Conservation (phyloP, 2,888 invertebrate species). For the Congeria kusceri region DNA sequence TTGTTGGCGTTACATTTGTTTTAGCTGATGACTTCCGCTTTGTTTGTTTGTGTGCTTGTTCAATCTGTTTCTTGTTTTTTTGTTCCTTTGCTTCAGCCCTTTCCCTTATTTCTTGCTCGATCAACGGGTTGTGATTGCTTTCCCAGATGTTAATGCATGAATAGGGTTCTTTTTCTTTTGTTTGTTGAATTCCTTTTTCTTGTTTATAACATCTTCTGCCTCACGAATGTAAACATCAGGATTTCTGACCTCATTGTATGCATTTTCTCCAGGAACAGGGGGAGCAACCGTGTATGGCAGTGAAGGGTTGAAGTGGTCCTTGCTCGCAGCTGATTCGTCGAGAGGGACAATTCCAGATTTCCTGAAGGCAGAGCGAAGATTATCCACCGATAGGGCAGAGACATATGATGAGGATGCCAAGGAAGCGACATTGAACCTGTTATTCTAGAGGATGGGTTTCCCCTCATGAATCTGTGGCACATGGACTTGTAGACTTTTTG, state of each 20-base stretch:
- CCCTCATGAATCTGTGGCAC: slow-evolving; percentile 32
- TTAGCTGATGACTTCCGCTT: too few species aligned
- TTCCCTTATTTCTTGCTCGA: too few species aligned
- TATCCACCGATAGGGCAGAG: slow-evolving; percentile 13
- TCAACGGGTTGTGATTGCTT: not conserved
- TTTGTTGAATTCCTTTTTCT: slow-evolving; percentile 12
- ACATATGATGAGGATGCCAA: slow-evolving; percentile 26
- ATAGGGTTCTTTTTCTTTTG: not conserved
- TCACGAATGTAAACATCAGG: not conserved
- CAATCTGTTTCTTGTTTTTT: too few species aligned
- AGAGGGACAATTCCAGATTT: slow-evolving; percentile 37
- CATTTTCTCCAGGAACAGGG: too few species aligned
- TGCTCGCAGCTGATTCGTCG: slow-evolving; percentile 3
- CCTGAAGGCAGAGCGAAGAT: slow-evolving; percentile 29
- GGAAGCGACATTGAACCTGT: slow-evolving; percentile 42
- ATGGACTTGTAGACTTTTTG: slow-evolving; percentile 35
- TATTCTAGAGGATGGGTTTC: slow-evolving; percentile 32
- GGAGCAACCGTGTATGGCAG: slow-evolving; percentile 1
- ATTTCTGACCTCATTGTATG: not conserved
- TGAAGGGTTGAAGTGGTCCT: slow-evolving; percentile 12
- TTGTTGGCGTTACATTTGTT: too few species aligned
- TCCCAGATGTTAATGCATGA: not conserved
- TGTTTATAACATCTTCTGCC: not conserved
- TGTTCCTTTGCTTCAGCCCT: too few species aligned
- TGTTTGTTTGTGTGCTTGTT: too few species aligned